These are phyloP conservation scores for Calliopum simillimum DNA, from an alignment of 2,888 invertebrate genomes.

Conservation along the genomic window DNA sequence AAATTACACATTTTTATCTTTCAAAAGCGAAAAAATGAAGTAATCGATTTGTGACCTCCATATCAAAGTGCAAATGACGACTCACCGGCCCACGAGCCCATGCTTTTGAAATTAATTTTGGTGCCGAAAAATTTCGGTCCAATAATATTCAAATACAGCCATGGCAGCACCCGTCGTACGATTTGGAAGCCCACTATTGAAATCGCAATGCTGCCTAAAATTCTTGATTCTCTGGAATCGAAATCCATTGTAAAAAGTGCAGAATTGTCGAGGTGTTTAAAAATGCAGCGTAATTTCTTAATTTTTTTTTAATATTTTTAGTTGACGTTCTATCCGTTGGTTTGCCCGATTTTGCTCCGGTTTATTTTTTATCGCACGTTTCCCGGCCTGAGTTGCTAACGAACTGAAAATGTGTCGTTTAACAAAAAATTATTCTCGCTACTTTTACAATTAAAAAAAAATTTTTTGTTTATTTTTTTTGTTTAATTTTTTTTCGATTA, in stretches of 20 bases:
- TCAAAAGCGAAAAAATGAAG: not conserved
- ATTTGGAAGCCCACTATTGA: conserved; percentile 63
- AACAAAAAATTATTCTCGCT: not conserved
- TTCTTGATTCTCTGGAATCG: conserved; percentile 13
- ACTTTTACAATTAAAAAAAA: not conserved
- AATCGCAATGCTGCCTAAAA: conserved; percentile 56
- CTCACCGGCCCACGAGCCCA: conserved; percentile 87
- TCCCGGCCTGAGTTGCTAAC: conserved; percentile 1
- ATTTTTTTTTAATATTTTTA: no score
- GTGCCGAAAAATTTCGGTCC: conserved; percentile 72
- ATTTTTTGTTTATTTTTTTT: not conserved
- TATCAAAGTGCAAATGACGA: conserved; percentile 46
- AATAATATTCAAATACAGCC: conserved; percentile 68
- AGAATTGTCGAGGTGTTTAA: no score
- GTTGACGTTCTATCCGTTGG: no score
- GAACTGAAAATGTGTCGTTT: conserved; percentile 3
- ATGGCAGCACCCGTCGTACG: conserved; percentile 62
- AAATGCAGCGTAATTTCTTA: no score
- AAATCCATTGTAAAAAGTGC: conserved; percentile 10
- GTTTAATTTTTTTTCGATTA: not conserved
- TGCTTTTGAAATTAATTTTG: conserved; percentile 74
- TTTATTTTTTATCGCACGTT: not conserved
- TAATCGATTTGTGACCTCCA: not conserved
- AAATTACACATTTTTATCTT: conserved; percentile 5
- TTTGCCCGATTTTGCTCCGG: no score